Evolutionary conservation across 1,140 invertebrate species (phyloP), one percentile per base, ranked within the genome.

Genomic region (Sitophilus oryzae): DNA sequence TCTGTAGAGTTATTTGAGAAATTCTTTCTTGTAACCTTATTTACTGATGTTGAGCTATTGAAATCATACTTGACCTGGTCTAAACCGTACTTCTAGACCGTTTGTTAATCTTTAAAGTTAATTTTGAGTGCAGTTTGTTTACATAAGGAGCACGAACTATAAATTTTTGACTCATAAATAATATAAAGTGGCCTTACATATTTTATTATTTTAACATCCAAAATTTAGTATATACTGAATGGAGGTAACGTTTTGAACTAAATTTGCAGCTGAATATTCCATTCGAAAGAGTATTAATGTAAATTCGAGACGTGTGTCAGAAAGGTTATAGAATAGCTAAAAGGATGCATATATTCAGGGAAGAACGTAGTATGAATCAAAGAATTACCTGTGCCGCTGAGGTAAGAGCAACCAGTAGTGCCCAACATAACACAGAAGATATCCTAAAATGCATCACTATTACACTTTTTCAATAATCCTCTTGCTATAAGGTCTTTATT

Each of bases 371-470:
- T 48, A 52, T 56, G 58, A 55, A 60, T 56, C 60, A 56, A 59
- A 50, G 43, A 53, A 51, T 66, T 62, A 66, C 65, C 61, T 66
- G 63, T 52, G 59, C 58, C 38, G 59, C 59, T 56, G 61, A 58
- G 36, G 65, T 63, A 45, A 66, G 64, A 49, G 61, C 63, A 35
- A 61, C 22, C 14, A 67, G 57, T 60, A 67, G 62, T 65, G 64
- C 64, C 62, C 64, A 66, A 59, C 57, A 64, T 61, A 66, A 52
- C 47, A 66, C 15, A 11, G 61, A 53, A 14, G 62, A 63, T 67
- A 67, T 67, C 66, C 66, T 67, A 59, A 66, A 66, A 67, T 67
- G 56, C 66, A 67, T 67, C 60, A 66, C 66, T 58, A 65, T 59
- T 52, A 55, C 50, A 63, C 54, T 63, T 63, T 53, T 55, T n/a